These are phyloP conservation scores for Tholera decimalis DNA, from an alignment of 2,888 invertebrate genomes.

Conservation along the genomic window DNA sequence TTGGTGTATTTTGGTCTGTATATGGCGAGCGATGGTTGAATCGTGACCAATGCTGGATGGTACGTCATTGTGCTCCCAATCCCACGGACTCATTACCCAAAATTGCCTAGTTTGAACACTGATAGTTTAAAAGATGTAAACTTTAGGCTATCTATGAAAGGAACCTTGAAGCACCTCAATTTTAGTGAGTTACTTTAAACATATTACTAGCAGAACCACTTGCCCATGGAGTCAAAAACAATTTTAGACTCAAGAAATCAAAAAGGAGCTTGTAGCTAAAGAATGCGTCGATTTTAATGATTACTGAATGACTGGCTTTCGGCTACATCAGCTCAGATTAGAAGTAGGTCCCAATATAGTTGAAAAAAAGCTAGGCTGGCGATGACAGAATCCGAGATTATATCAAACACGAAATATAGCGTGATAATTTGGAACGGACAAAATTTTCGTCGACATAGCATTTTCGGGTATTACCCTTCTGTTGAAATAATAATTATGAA, in stretches of 20 bases:
- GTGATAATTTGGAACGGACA: neutral
- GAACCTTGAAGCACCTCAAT: too few species aligned
- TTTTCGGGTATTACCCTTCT: conserved; percentile 4
- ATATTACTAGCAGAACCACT: too few species aligned
- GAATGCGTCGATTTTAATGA: too few species aligned
- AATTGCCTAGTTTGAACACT: neutral
- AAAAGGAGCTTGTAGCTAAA: too few species aligned
- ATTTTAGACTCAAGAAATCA: too few species aligned
- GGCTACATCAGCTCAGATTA: too few species aligned
- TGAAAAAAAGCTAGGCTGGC: too few species aligned
- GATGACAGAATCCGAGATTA: neutral
- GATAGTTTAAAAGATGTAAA: neutral
- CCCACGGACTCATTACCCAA: conserved; percentile 41
- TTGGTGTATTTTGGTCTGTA: conserved; percentile 28
- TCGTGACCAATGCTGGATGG: conserved; percentile 44
- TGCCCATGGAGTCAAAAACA: too few species aligned
- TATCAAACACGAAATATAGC: conserved; percentile 4
- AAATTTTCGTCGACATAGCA: neutral
- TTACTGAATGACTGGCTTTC: too few species aligned
- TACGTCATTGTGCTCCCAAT: conserved; percentile 36
- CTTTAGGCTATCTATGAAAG: neutral
- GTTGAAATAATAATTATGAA: conserved; percentile 10
- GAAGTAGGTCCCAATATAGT: too few species aligned
- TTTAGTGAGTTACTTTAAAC: too few species aligned
- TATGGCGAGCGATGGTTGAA: conserved; percentile 27